These are phyloP conservation scores for Microcebus lehilahytsara DNA, from an alignment of 2,113 vertebrate genomes.

Conservation along the genomic window DNA sequence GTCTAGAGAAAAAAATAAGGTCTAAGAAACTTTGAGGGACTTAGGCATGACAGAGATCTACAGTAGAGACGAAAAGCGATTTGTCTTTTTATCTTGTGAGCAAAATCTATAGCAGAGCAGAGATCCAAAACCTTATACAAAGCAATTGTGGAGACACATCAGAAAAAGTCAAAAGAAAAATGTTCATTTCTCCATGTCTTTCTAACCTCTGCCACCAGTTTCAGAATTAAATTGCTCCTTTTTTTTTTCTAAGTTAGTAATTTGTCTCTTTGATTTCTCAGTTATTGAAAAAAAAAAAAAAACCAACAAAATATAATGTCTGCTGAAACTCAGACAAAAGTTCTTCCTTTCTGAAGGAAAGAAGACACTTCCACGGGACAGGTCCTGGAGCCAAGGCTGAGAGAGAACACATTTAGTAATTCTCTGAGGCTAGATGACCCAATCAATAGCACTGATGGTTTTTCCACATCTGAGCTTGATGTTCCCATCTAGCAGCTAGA, in stretches of 20 bases:
- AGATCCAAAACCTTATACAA: constrained; percentile 46
- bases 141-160: constrained; percentile 45
- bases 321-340: neutral
- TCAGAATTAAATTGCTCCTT: constrained; percentile 55
- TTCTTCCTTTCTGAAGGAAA: constrained; percentile 32
- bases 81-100: constrained; percentile 62
- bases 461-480: neutral
- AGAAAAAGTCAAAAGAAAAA: constrained; percentile 61
- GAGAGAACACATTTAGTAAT: constrained; percentile 42
- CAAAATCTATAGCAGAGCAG: constrained; percentile 49
- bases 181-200: constrained; percentile 52
- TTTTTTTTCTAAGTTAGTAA: constrained; percentile 41
- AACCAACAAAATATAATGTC: constrained; percentile 49
- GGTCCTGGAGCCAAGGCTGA: neutral
- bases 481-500: neutral
- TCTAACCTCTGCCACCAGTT: constrained; percentile 58
- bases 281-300: constrained; percentile 46
- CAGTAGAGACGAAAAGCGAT: constrained; percentile 41
- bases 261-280: constrained; percentile 65
- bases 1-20: constrained; percentile 15
- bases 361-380: neutral
- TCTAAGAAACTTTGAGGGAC: neutral
- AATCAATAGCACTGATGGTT: constrained; percentile 8
- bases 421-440: neutral
- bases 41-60: neutral